Conservation (phyloP, 2,797 vertebrate genomes). For the Phylloscopus collybita region DNA sequence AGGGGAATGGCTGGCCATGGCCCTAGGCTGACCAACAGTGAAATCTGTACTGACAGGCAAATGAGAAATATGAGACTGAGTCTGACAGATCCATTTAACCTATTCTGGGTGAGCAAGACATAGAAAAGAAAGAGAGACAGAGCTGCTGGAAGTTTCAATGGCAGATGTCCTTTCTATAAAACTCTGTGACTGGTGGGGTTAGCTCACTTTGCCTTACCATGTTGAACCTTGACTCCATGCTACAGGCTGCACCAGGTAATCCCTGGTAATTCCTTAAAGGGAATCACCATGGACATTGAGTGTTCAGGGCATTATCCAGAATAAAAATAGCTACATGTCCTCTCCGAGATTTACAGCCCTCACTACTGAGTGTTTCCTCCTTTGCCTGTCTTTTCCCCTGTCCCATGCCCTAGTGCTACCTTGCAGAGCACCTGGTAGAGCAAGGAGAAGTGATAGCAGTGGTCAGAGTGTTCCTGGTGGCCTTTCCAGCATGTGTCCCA, state of each 20-base stretch:
- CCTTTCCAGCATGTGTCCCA: background rate
- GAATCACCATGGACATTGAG: background rate
- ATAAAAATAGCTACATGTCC: background rate
- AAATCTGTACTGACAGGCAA: background rate
- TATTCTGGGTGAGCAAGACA: background rate
- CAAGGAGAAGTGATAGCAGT: background rate
- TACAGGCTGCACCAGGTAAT: background rate
- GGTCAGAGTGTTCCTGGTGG: background rate
- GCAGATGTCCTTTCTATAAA: background rate
- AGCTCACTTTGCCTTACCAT: background rate
- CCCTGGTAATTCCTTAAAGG: background rate
- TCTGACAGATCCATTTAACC: background rate
- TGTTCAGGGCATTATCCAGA: background rate
- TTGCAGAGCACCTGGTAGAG: background rate
- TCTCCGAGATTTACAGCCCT: background rate
- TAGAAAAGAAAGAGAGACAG: background rate
- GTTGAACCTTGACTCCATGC: fast-evolving
- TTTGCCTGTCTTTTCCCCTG: background rate
- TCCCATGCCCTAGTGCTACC: background rate
- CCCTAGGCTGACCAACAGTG: background rate
- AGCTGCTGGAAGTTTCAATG: background rate
- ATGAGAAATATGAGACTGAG: background rate
- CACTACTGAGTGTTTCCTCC: background rate
- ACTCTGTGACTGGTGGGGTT: background rate
- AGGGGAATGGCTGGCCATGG: background rate